A percentile compares a stretch with the other conserved stretches of the same genome.
Evolutionary conservation across 2,888 invertebrate genomes (phyloP).

Genomic region (Octonoba sinensis): DNA sequence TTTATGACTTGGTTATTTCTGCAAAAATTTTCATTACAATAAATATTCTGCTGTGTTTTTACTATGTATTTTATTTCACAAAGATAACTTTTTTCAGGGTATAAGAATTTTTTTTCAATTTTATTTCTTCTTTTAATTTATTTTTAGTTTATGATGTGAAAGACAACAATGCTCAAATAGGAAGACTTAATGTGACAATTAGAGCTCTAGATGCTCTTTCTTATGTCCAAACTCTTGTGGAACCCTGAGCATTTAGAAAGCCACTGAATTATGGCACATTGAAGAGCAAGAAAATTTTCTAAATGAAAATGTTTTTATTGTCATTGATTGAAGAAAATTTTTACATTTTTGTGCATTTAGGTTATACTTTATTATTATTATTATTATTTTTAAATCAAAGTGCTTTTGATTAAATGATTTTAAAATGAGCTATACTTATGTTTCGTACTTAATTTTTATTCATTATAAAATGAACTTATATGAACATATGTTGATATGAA

Average conservation of each 20-base stretch:
- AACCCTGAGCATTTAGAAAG: conserved; percentile 8
- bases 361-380: too few species aligned
- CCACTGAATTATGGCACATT: not conserved
- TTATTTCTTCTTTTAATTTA: not conserved
- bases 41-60: not conserved
- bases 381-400: too few species aligned
- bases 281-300: not conserved
- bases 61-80: not conserved
- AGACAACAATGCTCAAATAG: conserved; percentile 21
- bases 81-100: not conserved
- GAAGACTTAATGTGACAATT: conserved; percentile 48
- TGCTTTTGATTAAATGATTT: too few species aligned
- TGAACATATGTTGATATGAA: too few species aligned
- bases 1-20: too few species aligned
- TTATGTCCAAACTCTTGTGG: conserved; percentile 18
- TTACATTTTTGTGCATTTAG: too few species aligned
- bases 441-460: too few species aligned
- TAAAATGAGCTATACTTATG: too few species aligned
- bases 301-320: too few species aligned
- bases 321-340: too few species aligned
- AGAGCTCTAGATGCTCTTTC: conserved; percentile 35
- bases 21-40: too few species aligned
- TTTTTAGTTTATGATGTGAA: conserved; percentile 56
- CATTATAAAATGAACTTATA: too few species aligned
- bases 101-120: not conserved